Evolutionary conservation across 1,140 invertebrate genomes (phyloP).

Genomic region (Octopus bimaculoides): DNA sequence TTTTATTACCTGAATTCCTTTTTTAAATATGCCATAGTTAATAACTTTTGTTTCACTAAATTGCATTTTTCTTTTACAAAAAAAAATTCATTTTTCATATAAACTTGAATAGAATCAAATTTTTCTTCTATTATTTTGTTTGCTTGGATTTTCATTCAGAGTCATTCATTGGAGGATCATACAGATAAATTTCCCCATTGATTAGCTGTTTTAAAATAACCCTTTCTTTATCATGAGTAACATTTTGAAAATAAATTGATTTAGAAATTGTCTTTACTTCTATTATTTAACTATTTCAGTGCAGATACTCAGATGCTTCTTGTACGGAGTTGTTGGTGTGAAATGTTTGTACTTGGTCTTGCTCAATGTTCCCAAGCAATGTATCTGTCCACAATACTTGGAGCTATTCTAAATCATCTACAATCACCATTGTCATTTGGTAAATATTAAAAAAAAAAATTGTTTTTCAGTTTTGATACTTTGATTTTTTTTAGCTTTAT

Average conservation of each 20-base stretch:
- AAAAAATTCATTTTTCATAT: no score
- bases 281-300: slow-evolving; percentile 61
- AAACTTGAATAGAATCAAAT: no score
- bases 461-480: no score
- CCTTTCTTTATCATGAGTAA: not conserved
- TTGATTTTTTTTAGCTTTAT: no score
- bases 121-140: no score
- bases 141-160: no score
- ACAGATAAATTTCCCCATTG: no score
- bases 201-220: not conserved
- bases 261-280: not conserved
- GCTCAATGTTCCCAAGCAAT: slow-evolving; percentile 82
- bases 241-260: not conserved
- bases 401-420: slow-evolving; percentile 72
- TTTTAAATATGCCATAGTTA: no score
- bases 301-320: slow-evolving; percentile 80
- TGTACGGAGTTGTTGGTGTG: slow-evolving; percentile 85
- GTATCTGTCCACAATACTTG: slow-evolving; percentile 77
- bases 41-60: no score
- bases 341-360: slow-evolving; percentile 87
- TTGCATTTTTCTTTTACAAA: no score
- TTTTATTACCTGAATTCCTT: no score
- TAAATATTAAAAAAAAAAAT: not conserved
- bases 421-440: slow-evolving; percentile 35
- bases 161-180: no score